phyloP scores from a whole-genome alignment of 2,888 invertebrate species.

The Mythimna lalbum region DNA sequence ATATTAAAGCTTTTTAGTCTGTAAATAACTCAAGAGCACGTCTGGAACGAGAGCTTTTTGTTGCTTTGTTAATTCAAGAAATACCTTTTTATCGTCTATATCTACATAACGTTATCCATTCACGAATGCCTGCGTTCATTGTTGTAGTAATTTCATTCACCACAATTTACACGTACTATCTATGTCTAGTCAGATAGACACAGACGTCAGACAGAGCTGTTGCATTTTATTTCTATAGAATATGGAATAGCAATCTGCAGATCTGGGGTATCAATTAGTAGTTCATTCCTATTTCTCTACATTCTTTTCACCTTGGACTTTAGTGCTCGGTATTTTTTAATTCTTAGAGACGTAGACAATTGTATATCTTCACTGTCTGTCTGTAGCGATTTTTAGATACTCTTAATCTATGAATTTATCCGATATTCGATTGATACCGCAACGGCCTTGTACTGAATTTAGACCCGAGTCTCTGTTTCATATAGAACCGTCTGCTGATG shows the following conservation, averaged over 20 bases:
- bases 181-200: neutral
- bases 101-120: conserved; percentile 8
- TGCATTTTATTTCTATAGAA: conserved; percentile 6
- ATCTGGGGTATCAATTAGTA: conserved; percentile 1
- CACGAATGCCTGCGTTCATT: conserved; percentile 6
- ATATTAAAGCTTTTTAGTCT: neutral
- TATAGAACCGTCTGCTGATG: conserved; percentile 24
- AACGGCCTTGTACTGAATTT: conserved; percentile 49
- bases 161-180: conserved; percentile 3
- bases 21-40: neutral
- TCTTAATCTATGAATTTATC: conserved; percentile 25
- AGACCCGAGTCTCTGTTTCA: conserved; percentile 29
- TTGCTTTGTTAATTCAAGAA: neutral
- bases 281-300: conserved; percentile 13
- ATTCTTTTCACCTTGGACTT: conserved; percentile 8
- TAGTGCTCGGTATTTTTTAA: neutral
- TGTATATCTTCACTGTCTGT: neutral
- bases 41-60: neutral
- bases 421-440: conserved; percentile 25
- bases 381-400: conserved; percentile 11
- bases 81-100: neutral
- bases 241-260: conserved; percentile 21
- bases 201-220: conserved; percentile 23
- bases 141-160: conserved; percentile 26
- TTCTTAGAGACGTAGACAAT: neutral